Evolutionary conservation across 2,113 vertebrate genomes (phyloP).

Genomic region (Daubentonia madagascariensis): DNA sequence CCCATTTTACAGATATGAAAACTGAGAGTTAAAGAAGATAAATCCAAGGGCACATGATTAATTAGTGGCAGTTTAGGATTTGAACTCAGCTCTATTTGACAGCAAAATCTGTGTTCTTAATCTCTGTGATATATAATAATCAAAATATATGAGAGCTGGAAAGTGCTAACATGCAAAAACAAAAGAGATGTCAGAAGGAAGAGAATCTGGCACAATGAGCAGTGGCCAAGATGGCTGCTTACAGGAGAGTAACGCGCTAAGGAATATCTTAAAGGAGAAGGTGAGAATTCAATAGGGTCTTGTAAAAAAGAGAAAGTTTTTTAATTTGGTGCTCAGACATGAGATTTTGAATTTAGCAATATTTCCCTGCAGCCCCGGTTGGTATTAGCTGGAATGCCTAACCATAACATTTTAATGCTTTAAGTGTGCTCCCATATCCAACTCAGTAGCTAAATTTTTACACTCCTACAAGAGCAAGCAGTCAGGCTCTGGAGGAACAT

Average conservation of each 20-base stretch:
- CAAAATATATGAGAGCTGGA: background rate
- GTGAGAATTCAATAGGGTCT: background rate
- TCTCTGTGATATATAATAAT: background rate
- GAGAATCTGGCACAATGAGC: background rate
- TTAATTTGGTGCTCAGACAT: background rate
- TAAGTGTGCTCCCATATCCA: background rate
- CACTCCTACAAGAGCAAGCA: background rate
- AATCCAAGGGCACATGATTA: background rate
- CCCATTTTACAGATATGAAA: background rate
- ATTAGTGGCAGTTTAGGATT: background rate
- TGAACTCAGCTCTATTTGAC: background rate
- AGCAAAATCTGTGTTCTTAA: background rate
- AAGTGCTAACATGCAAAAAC: background rate
- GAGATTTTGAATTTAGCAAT: background rate
- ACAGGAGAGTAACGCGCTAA: accelerated
- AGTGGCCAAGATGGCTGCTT: accelerated
- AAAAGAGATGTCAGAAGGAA: background rate
- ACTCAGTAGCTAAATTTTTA: background rate
- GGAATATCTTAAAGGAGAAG: background rate
- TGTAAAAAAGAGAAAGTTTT: background rate
- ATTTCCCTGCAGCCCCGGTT: background rate
- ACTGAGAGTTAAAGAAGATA: background rate
- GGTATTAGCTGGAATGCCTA: background rate
- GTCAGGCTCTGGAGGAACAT: background rate
- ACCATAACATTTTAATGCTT: background rate